These are phyloP conservation scores for Dissostichus mawsoni DNA, from an alignment of 2,113 vertebrate species.

Conservation along the genomic window DNA sequence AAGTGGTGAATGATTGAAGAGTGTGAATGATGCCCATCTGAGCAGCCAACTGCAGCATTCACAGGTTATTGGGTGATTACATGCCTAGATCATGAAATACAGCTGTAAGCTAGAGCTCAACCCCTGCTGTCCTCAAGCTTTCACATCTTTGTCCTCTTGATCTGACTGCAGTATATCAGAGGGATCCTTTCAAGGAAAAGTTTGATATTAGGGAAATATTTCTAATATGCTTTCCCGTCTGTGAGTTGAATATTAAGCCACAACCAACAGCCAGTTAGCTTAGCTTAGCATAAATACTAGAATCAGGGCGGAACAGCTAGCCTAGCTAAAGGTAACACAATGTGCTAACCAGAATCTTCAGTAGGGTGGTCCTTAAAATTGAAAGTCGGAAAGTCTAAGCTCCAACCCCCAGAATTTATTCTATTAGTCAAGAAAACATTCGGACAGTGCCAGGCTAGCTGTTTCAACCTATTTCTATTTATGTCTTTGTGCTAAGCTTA, in stretches of 20 bases:
- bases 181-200: neutral
- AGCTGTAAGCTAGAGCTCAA: neutral
- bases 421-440: neutral
- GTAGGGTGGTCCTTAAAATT: no score
- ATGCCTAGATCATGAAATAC: constrained; percentile 14
- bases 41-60: constrained; percentile 6
- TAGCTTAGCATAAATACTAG: neutral
- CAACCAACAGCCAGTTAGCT: neutral
- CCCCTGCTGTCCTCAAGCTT: neutral
- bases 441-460: neutral
- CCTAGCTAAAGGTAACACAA: no score
- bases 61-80: neutral
- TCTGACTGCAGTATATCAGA: neutral
- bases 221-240: neutral
- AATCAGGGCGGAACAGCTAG: no score
- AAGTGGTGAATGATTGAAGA: constrained; percentile 18
- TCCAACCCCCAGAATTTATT: no score
- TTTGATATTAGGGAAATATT: neutral
- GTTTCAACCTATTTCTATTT: neutral
- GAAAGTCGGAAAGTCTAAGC: no score
- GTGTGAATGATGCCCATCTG: constrained; percentile 41
- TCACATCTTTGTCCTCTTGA: neutral
- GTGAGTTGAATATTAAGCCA: no score
- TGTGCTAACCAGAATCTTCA: no score
- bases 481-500: neutral